Base-by-base conservation (phyloP, 1,140 invertebrate genomes). In the Pseudomyrmex gracilis region DNA sequence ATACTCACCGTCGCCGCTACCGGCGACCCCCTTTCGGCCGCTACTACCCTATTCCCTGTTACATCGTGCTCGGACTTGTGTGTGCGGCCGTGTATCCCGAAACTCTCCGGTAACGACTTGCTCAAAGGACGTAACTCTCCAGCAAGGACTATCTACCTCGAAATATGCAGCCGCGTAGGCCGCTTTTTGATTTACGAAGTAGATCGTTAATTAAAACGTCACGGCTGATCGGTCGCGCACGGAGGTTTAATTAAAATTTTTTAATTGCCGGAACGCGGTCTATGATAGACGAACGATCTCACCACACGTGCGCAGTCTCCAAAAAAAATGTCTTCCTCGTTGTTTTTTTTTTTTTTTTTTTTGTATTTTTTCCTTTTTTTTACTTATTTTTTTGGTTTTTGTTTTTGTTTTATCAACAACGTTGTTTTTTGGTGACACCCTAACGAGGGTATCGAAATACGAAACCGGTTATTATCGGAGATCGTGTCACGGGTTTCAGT, bases 401-500 rank as follows among this genome's bases (percentile, higher is more conserved):
- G 15, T 2, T 43, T 15, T 15, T n/a, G 3, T 34, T 43, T n/a
- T 9, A 58, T 60, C 43, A 47, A 34, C 53, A 17, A 34, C n/a
- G 57, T 58, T 70, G 66, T 80, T 77, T 77, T 78, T 80, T 58
- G 17, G 4, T 71, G 76, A 7, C 76, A 70, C 8, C 55, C 67
- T 49, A 82, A 82, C 84, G 57, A 60, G 76, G 17, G 73, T 83
- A 70, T 76, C 64, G 71, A 76, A 63, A 64, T 64, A 73, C 70
- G 70, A 83, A 63, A 64, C 70, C 77, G 77, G 82, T 86, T 87
- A 87, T 87, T 87, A 87, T 86, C 77, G 55, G 78, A 76, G 57
- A 76, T 83, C 63, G 63, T 20, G 53, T 68, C 64, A 51, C 45
- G 70, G 73, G 74, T 86, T 84, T 70, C 45, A 43, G 17, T 47